Evolutionary conservation across 2,797 vertebrate species (phyloP).

Genomic region (Gadopsis bispinosus): DNA sequence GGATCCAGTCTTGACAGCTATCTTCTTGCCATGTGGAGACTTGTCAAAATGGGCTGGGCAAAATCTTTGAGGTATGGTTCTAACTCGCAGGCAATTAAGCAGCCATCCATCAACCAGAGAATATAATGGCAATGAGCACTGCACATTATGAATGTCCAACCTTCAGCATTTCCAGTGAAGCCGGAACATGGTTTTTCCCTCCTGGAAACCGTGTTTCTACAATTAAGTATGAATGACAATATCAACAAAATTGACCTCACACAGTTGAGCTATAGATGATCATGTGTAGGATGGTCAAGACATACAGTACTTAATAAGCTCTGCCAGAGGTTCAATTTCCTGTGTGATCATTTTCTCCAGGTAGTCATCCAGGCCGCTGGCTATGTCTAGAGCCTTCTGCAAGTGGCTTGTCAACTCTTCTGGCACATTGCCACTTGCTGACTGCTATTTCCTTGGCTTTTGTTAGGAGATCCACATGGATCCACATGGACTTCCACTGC

Average conservation of each 20-base stretch:
- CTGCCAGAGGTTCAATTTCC: conserved; percentile 77
- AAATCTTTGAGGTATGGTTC: conserved; percentile 81
- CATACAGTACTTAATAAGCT: conserved; percentile 72
- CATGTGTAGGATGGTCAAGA: neutral
- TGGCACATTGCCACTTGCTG: conserved; percentile 70
- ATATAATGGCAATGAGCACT: neutral
- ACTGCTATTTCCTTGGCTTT: conserved; percentile 82
- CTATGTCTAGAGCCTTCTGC: conserved; percentile 83
- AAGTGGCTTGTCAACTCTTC: conserved; percentile 76
- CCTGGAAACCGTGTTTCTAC: conserved; percentile 78
- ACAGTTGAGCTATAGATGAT: neutral
- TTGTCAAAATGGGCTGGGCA: conserved; percentile 77
- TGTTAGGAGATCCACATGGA: conserved; percentile 82
- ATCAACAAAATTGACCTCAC: neutral
- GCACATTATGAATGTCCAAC: conserved; percentile 39
- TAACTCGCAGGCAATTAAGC: conserved; percentile 78
- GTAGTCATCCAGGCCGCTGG: conserved; percentile 82
- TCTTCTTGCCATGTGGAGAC: conserved; percentile 84
- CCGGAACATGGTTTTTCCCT: conserved; percentile 76
- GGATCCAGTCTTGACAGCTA: conserved; percentile 78
- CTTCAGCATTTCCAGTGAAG: conserved; percentile 84
- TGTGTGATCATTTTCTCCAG: conserved; percentile 73
- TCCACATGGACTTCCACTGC: conserved; percentile 82
- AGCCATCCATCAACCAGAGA: conserved; percentile 57
- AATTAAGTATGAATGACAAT: neutral